These are phyloP conservation scores for Crenichthys baileyi DNA, from an alignment of 2,797 vertebrate genomes.

Conservation along the genomic window DNA sequence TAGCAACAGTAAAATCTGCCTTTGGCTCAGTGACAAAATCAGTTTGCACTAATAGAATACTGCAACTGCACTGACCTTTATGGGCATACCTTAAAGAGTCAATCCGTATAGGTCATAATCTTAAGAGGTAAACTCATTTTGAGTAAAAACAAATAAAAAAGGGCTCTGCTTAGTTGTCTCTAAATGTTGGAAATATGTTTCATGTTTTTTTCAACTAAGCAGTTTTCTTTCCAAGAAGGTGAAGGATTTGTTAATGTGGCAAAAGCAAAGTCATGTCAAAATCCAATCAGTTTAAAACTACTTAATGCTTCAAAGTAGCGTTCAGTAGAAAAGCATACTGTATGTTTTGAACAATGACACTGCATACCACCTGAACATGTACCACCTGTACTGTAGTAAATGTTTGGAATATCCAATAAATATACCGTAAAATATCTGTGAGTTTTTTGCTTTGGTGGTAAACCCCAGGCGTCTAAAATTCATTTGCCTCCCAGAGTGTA, in stretches of 20 bases:
- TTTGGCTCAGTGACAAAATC: constrained; percentile 66
- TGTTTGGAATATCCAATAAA: neutral
- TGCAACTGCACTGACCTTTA: constrained; percentile 53
- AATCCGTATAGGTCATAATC: neutral
- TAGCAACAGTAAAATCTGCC: constrained; percentile 66
- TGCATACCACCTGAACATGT: neutral
- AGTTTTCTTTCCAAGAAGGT: neutral
- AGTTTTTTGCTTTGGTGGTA: constrained; percentile 34
- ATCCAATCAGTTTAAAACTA: neutral
- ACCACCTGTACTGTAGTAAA: neutral
- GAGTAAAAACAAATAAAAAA: neutral
- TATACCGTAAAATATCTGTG: constrained; percentile 21
- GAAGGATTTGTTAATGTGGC: neutral
- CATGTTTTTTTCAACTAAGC: neutral
- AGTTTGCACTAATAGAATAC: constrained; percentile 58
- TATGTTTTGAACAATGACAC: neutral
- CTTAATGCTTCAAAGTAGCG: neutral
- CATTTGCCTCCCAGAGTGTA: constrained; percentile 48
- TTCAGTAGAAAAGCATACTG: neutral
- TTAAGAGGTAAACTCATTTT: neutral
- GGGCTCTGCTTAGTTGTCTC: neutral
- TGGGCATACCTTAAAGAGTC: constrained; percentile 10
- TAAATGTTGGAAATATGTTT: neutral
- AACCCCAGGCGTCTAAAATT: constrained; percentile 47
- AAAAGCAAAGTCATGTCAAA: neutral